These are phyloP conservation scores for Anguilla japonica DNA, from an alignment of 2,113 vertebrate genomes.

Conservation along the genomic window DNA sequence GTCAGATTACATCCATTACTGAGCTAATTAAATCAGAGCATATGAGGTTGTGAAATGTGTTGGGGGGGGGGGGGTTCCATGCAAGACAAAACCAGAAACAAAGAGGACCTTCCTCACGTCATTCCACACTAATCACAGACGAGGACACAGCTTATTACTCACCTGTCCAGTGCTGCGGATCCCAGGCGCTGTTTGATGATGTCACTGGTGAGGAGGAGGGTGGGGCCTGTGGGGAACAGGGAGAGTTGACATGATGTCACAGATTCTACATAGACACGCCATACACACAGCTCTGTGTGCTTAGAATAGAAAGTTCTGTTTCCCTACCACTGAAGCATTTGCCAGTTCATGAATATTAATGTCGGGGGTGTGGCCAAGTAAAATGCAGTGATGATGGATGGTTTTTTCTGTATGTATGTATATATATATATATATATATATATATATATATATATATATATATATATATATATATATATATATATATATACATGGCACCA, in stretches of 20 bases:
- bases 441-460: too few relatives aligned
- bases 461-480: too few relatives aligned
- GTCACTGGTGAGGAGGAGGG: conserved; percentile 87
- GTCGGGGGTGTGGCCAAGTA: too few relatives aligned
- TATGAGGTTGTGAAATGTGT: not conserved
- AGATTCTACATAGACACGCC: not conserved
- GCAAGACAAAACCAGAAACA: not conserved
- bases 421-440: too few relatives aligned
- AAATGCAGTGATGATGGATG: too few relatives aligned
- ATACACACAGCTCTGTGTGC: too few relatives aligned
- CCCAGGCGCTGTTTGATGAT: conserved; percentile 88
- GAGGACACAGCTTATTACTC: not conserved
- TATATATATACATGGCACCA: too few relatives aligned
- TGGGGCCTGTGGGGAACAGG: conserved; percentile 71
- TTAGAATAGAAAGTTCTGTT: too few relatives aligned
- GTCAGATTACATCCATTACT: too few relatives aligned
- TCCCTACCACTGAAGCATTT: too few relatives aligned
- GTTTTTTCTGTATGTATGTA: too few relatives aligned
- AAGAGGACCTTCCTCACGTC: not conserved
- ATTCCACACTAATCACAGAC: not conserved
- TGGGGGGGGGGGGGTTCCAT: not conserved
- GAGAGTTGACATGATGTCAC: not conserved
- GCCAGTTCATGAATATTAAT: too few relatives aligned
- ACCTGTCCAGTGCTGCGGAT: conserved; percentile 90
- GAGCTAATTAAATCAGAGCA: not conserved